Evolutionary conservation across 1,140 invertebrate genomes (phyloP), one percentile per base, ranked within the genome.

Genomic region (Diachasma alloeum): DNA sequence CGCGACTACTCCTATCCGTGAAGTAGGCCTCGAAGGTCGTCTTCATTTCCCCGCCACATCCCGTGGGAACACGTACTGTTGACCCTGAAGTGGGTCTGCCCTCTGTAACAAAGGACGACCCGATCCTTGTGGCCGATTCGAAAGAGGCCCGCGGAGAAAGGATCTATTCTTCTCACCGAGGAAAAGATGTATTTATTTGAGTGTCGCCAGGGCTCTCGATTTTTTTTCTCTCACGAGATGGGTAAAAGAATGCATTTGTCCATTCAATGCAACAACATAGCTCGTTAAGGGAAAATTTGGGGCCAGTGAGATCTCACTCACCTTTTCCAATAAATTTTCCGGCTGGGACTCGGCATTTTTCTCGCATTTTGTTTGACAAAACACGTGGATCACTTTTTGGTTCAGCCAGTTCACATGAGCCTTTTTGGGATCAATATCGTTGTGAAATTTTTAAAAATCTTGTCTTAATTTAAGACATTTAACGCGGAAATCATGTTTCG

Each of bases 21-120:
- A 68, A 75, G 70, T 63, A 39, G 72, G 26, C 26, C 19, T 44
- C 71, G 63, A 76, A 76, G 75, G 74, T 59, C 78, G 75, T 71
- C 78, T 72, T 76, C 63, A 79, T 76, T 79, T 76, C 74, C 75
- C 74, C 73, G 44, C 69, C 46, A 46, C 19, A 48, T 76, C 78
- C 78, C 78, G 78, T 79, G 78, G 78, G 78, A 79, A 79, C 72
- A 71, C 26, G 22, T 70, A 56, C 72, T 71, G 66, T 67, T 74
- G 68, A 77, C 72, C 72, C 71, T 79, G 73, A 78, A 69, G 73
- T 74, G 77, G 72, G 37, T 26, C 22, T 31, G 15, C 11, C 42
- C 68, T 72, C 19, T 13, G 75, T 66, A 77, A 77, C 75, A 77
- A 77, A 77, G 75, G 75, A 72, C 59, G 75, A 77, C 70, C 75